Evolutionary conservation across 2,113 vertebrate genomes (phyloP).

Genomic region (Lontra canadensis): DNA sequence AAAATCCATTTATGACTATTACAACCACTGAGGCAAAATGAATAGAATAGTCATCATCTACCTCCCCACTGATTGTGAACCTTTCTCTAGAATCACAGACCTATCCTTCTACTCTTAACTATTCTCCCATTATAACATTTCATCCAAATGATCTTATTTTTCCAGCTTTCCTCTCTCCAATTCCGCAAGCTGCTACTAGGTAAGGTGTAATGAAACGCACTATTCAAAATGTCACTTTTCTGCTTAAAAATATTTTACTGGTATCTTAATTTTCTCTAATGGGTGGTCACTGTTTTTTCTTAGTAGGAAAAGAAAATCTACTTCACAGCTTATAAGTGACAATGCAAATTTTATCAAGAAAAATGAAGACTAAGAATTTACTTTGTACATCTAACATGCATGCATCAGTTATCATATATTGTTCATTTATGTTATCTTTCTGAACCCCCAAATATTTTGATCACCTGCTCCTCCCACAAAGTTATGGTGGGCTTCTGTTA

Average conservation of each 20-base stretch:
- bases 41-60: not conserved
- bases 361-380: not conserved
- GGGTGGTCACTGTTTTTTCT: not conserved
- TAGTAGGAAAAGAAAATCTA: not conserved
- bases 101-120: not conserved
- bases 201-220: not conserved
- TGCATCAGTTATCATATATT: not conserved
- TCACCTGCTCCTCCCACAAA: not conserved
- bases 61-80: not conserved
- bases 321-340: not conserved
- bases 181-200: not conserved
- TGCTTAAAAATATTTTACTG: slow-evolving; percentile 26
- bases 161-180: not conserved
- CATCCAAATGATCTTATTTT: not conserved
- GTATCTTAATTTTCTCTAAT: slow-evolving; percentile 21
- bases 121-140: not conserved
- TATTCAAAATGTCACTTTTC: not conserved
- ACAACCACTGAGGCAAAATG: not conserved
- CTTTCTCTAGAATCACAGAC: not conserved
- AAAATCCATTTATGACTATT: not conserved
- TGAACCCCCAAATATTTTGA: not conserved
- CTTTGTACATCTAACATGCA: not conserved
- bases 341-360: not conserved
- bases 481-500: not conserved
- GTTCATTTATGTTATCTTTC: not conserved